These are phyloP conservation scores for Melipona quadrifasciata DNA, from an alignment of 1,140 invertebrate species.

Conservation along the genomic window DNA sequence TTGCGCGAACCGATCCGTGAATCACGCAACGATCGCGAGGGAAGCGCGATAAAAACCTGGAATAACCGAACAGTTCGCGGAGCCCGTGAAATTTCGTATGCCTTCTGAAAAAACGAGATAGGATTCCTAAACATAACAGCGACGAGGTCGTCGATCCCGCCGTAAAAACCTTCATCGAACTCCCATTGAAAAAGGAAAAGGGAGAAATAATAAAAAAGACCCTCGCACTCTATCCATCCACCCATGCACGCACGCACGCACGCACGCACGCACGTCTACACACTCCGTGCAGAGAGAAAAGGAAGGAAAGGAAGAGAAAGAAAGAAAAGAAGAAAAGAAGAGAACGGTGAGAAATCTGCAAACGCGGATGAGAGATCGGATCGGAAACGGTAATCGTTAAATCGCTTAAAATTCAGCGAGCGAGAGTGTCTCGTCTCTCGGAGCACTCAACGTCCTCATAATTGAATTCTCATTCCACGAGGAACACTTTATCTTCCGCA, in stretches of 20 bases:
- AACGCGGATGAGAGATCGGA: conserved; percentile 7
- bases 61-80: neutral
- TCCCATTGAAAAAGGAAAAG: neutral
- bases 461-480: conserved; percentile 35
- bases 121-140: neutral
- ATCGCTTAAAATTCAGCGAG: conserved; percentile 1
- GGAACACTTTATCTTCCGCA: conserved; percentile 41
- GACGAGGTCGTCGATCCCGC: neutral
- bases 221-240: neutral
- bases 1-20: no score
- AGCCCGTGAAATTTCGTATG: neutral
- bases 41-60: neutral
- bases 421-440: neutral
- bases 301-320: neutral
- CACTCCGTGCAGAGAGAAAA: neutral
- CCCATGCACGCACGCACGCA: no score
- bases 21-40: neutral
- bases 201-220: neutral
- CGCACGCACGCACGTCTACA: no score
- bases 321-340: neutral
- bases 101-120: neutral
- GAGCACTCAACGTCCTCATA: conserved; percentile 4
- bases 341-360: neutral
- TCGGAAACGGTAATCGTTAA: neutral
- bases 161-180: neutral